Base-by-base conservation (phyloP, 1,140 invertebrate genomes). In the Macrobrachium nipponense region DNA sequence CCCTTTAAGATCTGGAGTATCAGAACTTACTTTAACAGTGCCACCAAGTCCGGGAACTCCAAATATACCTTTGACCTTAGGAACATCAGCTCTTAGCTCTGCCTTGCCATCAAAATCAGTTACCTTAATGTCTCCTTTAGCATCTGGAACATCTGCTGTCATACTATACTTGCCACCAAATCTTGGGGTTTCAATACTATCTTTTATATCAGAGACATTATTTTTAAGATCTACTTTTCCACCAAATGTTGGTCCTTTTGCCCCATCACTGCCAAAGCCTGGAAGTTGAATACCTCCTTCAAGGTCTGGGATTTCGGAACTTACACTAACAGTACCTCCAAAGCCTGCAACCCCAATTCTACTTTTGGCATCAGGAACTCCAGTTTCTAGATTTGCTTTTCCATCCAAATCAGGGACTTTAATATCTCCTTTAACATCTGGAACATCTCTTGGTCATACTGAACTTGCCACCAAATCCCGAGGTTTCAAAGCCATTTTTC, bases 401-500 rank as follows among this genome's bases (percentile, higher is more conserved):
- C 72, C 72, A 14, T 43, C 44, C 18, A 75, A 17, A 11, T 43
- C 36, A 66, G 60, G 60, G 15, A 80, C 23, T n/a, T 80, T 36
- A 64, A 15, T 36, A 12, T 36, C 66, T 7, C 5, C 36, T 36
- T 68, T 58, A 6, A 76, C 20, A 20, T 76, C 73, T 44, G 73
- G 43, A 18, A 18, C 64, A n/a, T 17, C 60, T 43, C 36, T 2
- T 44, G 43, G 43, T 64, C 61, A 68, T 18, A 20, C 44, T 43
- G 68, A 80, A 0, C n/a, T 43, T 68, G 5, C 79, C 62, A n/a
- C 79, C 62, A 80, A 80, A 80, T 12, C 64, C 62, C 14, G 79
- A 61, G 10, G 17, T 51, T 44, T 36, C 43, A 18, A 76, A 11
- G n/a, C 27, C 27, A 68, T 27, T 15, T 68, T 27, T 27, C 8